Evolutionary conservation across 1,140 invertebrate species (phyloP), one percentile per base, ranked within the genome.

Genomic region (Epicauta chinensis): DNA sequence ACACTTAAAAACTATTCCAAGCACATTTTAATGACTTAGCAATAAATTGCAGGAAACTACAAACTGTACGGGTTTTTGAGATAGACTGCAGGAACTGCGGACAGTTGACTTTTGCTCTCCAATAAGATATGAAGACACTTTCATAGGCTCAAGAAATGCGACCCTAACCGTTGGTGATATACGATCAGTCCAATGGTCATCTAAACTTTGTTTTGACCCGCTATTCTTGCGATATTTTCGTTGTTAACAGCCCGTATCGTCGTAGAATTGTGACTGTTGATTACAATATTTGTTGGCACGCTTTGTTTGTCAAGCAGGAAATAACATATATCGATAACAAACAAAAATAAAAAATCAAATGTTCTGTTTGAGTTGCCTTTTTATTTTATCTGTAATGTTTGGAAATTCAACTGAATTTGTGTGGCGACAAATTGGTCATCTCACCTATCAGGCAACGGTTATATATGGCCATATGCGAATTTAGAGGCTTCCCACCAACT

Each of bases 101-200:
- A 16, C 43, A 41, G 55, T 51, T 57, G 50, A 53, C 38, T 57
- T 53, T 36, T 45, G 35, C 45, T 23, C 23, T 23, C 13, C 51
- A 40, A 45, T 44, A 53, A 56, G 50, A 53, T 56, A n/a, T n/a
- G n/a, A n/a, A n/a, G n/a, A n/a, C n/a, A n/a, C n/a, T n/a, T n/a
- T 49, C 51, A 53, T 57, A 57, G 51, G 45, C 41, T 51, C 17
- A 53, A 53, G 51, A 49, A 52, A 57, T 53, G 41, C 34, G 46
- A 45, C 38, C 38, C 42, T 44, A 38, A 38, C 16, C 43, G 13
- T 13, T 48, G 52, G n/a, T n/a, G n/a, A n/a, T n/a, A n/a, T n/a
- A n/a, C n/a, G n/a, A n/a, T n/a, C n/a, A n/a, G n/a, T n/a, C n/a
- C 47, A 37, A 54, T 48, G 31, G 42, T 30, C 42, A 45, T 30